Base-by-base conservation (phyloP, 2,797 vertebrate species). In the Philypnodon macrostomus region DNA sequence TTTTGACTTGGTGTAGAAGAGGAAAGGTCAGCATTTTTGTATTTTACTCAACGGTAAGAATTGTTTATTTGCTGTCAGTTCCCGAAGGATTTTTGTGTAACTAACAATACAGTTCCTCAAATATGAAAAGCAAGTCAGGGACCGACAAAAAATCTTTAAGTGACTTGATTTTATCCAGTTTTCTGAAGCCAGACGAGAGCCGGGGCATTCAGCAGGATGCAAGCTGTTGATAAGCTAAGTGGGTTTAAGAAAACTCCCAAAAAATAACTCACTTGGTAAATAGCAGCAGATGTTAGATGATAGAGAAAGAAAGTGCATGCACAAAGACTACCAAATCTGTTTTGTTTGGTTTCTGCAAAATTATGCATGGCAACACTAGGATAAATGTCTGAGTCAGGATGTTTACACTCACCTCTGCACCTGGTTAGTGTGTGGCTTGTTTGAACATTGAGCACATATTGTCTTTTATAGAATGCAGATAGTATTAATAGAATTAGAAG, bases 141-240 rank as follows among this genome's bases (percentile, higher is more conserved):
- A 16, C 13, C 38, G 14, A 56, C 46, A 30, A 59, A 30, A 59
- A 62, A 41, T 48, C 57, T 62, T 57, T 23, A 53, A 62, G 21
- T 53, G 52, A 46, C 36, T 61, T 70, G 70, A 78, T 77, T 69
- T 70, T 53, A 54, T 66, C 48, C 38, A 52, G 42, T 50, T 74
- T 74, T 65, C 27, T 57, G 55, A 68, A 70, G 70, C 49, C 64
- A 75, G 62, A 42, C 34, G 1, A 23, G 32, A 63, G 52, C 39
- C 49, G 9, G 30, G 38, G 31, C 39, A 31, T 66, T 69, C 34
- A 46, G 39, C 58, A 44, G 63, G 32, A 68, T 64, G 58, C 70
- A 75, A 73, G 65, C 63, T 75, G 68, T 57, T 67, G 67, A 75
- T 80, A 67, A 77, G 61, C 60, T 66, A 39, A 70, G 62, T 56